Evolutionary conservation across 2,888 invertebrate genomes (phyloP), one percentile per base, ranked within the genome.

Genomic region (Dryobotodes eremita): DNA sequence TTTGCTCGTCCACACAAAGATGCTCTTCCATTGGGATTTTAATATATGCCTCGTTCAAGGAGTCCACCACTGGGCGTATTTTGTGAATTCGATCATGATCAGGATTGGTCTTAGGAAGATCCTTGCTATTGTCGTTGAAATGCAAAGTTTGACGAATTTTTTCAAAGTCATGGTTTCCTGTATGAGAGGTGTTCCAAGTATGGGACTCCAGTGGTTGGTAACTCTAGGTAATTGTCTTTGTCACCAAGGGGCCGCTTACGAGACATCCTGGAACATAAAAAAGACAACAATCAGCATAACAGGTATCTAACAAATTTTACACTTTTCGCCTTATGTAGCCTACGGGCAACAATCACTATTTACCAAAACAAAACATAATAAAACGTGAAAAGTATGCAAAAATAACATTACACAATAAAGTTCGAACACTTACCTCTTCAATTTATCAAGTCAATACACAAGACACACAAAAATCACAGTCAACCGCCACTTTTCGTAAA

Each of bases 21-120:
- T 79, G 26, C 20, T 79, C 64, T 65, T 79, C 79, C 65, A 79
- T 5, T 20, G 75, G 71, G 0, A 75, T 71, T n/a, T 75, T 75
- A 0, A 7, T 31, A 13, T n/a, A 79, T 4, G 13, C 59, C 23
- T 31, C 59, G 61, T 71, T 61, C 15, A 71, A 48, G 0, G 46
- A 15, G n/a, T n/a, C 57, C 4, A 71, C 31, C 1, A 71, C 23
- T 13, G 23, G 59, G 0, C 59, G 0, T 7, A 71, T 71, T 61
- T 71, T 61, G 46, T 1, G 15, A 2, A 71, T 23, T 15, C 59
- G 46, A 5, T 61, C 59, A 48, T 61, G 20, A 1, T 48, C 71
- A 31, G 31, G 71, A 5, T 71, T 23, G 8, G 0, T 20, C 3
- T n/a, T 26, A 1, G 57, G 59, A n/a, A 75, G 68, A 13, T 69